A percentile compares a stretch with the other conserved stretches of the same genome.
phyloP scores from a whole-genome alignment of 2,888 invertebrate genomes.

The Protonemura montana region DNA sequence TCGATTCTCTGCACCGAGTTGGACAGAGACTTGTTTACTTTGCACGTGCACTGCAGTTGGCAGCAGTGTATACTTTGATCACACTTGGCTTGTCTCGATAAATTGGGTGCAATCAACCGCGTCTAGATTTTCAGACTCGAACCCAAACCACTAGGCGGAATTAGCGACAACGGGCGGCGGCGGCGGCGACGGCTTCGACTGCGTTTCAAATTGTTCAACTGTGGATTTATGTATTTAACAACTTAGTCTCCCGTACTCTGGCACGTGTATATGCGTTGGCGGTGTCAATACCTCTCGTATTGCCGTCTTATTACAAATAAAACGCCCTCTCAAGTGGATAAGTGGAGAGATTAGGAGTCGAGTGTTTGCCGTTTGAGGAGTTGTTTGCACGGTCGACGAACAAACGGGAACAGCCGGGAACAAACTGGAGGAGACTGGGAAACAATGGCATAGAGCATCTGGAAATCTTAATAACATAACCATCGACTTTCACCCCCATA shows the following conservation, averaged over 20 bases:
- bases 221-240: background rate
- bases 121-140: background rate
- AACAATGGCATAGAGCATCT: background rate
- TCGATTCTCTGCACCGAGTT: too few species aligned
- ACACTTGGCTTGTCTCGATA: background rate
- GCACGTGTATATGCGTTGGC: background rate
- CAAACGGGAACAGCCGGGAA: background rate
- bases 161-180: background rate
- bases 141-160: background rate
- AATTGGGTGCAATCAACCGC: background rate
- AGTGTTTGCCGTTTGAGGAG: background rate
- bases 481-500: background rate
- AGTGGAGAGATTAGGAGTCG: background rate
- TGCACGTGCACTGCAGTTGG: too few species aligned
- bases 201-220: background rate
- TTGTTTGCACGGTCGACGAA: background rate
- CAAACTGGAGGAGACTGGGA: background rate
- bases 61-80: too few species aligned
- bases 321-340: background rate
- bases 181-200: too few species aligned
- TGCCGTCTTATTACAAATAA: constrained; percentile 7
- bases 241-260: background rate
- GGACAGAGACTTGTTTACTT: too few species aligned
- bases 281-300: background rate
- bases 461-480: background rate